Evolutionary conservation across 2,888 invertebrate genomes (phyloP).

Genomic region (Diachrysia chrysitis): DNA sequence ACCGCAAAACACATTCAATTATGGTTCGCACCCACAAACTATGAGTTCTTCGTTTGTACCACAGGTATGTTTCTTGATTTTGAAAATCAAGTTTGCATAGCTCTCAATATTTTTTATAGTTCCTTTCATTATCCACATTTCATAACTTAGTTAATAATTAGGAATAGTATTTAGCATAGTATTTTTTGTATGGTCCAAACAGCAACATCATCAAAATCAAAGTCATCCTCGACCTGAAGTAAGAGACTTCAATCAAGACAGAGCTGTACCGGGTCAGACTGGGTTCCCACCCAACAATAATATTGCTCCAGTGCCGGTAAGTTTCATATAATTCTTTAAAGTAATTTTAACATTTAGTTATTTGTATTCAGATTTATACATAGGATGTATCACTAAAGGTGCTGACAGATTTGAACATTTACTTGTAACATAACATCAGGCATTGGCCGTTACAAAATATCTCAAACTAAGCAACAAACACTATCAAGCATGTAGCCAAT

Average conservation of each 20-base stretch:
- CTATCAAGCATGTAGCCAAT: no score
- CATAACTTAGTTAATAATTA: not conserved
- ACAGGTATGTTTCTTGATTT: constrained; percentile 58
- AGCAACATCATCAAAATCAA: constrained; percentile 37
- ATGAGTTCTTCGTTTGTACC: constrained; percentile 50
- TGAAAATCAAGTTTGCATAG: no score
- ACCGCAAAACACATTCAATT: constrained; percentile 55
- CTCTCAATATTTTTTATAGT: not conserved
- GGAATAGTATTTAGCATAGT: not conserved
- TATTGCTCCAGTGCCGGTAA: constrained; percentile 56
- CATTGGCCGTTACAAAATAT: no score
- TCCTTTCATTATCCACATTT: not conserved
- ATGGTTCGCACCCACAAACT: constrained; percentile 36
- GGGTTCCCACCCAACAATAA: constrained; percentile 54
- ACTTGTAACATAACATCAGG: no score
- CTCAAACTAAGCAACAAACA: no score
- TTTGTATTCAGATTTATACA: not conserved
- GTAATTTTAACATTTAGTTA: not conserved
- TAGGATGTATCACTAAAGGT: no score
- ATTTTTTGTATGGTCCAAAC: constrained; percentile 12
- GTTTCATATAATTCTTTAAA: constrained; percentile 20
- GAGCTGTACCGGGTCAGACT: constrained; percentile 48
- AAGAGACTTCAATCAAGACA: constrained; percentile 48
- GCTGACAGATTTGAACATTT: no score
- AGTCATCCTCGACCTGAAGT: constrained; percentile 26